Percentiles rank a stretch among this genome's conserved stretches.
Conservation (phyloP, 2,113 vertebrate genomes). For the Ophthalmolycus amberensis region DNA sequence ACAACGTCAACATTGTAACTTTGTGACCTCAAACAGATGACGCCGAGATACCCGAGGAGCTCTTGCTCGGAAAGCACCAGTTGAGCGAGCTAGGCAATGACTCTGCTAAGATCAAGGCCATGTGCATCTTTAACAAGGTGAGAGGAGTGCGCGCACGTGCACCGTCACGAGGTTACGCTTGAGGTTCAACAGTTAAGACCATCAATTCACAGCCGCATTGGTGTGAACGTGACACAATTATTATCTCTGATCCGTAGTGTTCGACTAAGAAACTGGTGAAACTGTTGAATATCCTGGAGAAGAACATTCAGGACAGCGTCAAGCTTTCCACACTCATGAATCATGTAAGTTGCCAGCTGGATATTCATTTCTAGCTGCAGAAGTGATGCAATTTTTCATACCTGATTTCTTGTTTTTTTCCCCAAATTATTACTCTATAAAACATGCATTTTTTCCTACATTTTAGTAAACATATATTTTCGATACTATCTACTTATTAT, state of each 20-base stretch:
- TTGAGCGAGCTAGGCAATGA: constrained; percentile 92
- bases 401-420: background rate
- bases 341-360: constrained; percentile 84
- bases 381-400: background rate
- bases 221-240: background rate
- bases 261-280: constrained; percentile 94
- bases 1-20: constrained; percentile 1
- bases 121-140: constrained; percentile 97
- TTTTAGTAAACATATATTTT: background rate
- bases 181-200: background rate
- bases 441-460: background rate
- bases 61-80: constrained; percentile 95
- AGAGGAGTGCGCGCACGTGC: background rate
- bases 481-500: background rate
- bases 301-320: constrained; percentile 97
- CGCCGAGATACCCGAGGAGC: constrained; percentile 95
- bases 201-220: background rate
- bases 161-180: background rate
- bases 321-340: constrained; percentile 94
- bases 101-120: constrained; percentile 97
- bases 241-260: constrained; percentile 82
- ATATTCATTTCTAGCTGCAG: background rate
- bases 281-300: constrained; percentile 94
- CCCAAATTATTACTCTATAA: background rate
- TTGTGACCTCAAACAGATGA: constrained; percentile 82